Base-by-base conservation (phyloP, 2,797 vertebrate genomes). In the Sardinella longiceps region DNA sequence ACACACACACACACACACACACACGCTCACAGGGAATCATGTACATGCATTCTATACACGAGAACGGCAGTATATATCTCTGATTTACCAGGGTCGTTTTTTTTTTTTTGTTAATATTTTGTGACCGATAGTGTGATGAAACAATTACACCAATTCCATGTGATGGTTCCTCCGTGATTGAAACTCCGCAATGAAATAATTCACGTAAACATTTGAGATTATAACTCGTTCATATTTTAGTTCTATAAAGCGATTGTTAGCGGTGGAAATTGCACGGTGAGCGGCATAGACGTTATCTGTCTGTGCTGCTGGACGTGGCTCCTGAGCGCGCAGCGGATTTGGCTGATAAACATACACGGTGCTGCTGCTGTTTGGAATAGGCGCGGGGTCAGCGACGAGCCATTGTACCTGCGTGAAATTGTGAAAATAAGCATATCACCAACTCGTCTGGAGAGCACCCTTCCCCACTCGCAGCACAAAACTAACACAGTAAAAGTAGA, bases 371-470 rank as follows among this genome's bases (percentile, higher is more conserved):
- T 74, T 74, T 74, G 63, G 63, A 70, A 28, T 1, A 33, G 15
- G 14, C 66, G 30, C 18, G 33, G 66, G 33, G 66, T 74, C 33
- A 74, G 66, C 66, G 33, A 5, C 33, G 33, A 39, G 66, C 66
- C 66, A 74, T 20, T 74, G 30, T 74, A 37, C 30, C 66, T 33
- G 33, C 33, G 66, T 74, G 66, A 74, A 74, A 74, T 74, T 30
- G 66, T 39, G 33, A 74, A 74, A 74, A 74, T 33, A 74, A 74
- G 33, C 33, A 74, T 6, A 39, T 39, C 66, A 74, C 66, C 18
- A 74, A 28, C 15, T 33, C 66, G 66, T 23, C 33, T 15, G 66
- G 66, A 37, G 66, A 39, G 66, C 66, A 39, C 39, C 2, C 30
- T 30, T 10, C 10, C 25, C n/a, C 28, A 5, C 60, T 10, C 60